phyloP scores from a whole-genome alignment of 1,140 invertebrate genomes.

The Macrobrachium rosenbergii region DNA sequence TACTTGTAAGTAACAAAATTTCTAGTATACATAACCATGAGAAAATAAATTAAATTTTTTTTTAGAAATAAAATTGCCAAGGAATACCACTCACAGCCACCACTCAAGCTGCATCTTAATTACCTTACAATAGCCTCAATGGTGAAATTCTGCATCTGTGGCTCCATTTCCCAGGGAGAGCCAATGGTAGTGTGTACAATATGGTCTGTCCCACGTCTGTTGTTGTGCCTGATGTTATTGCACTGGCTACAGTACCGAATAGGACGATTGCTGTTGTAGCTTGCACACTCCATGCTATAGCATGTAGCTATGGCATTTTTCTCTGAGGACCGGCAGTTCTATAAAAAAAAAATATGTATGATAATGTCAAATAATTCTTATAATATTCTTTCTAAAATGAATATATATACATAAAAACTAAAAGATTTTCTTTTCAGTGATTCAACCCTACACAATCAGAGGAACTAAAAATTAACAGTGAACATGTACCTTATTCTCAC shows the following conservation, averaged over 20 bases:
- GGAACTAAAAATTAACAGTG: conserved; percentile 26
- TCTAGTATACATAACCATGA: too few relatives aligned
- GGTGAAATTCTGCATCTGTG: conserved; percentile 92
- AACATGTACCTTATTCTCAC: conserved; percentile 91
- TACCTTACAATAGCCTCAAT: conserved; percentile 97
- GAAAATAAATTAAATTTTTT: too few relatives aligned
- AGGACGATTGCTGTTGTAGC: conserved; percentile 95
- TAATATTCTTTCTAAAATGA: too few relatives aligned
- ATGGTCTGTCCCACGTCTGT: conserved; percentile 86
- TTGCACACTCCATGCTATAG: conserved; percentile 96
- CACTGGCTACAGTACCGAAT: conserved; percentile 94
- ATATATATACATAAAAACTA: too few relatives aligned
- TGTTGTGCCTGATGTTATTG: conserved; percentile 90
- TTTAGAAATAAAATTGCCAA: too few relatives aligned
- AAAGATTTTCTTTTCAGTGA: too few relatives aligned
- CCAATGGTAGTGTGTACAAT: conserved; percentile 89
- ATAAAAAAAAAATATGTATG: conserved; percentile 65
- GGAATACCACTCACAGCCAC: background rate
- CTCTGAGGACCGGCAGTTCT: conserved; percentile 93
- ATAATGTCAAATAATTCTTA: background rate
- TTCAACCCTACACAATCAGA: background rate
- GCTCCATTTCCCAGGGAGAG: conserved; percentile 88
- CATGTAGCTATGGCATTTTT: conserved; percentile 97
- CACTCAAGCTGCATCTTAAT: conserved; percentile 45
- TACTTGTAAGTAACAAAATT: too few relatives aligned